A percentile compares a stretch with the other conserved stretches of the same genome.
Evolutionary conservation across 2,888 invertebrate species (phyloP).

Genomic region (Drosophila silvestris): DNA sequence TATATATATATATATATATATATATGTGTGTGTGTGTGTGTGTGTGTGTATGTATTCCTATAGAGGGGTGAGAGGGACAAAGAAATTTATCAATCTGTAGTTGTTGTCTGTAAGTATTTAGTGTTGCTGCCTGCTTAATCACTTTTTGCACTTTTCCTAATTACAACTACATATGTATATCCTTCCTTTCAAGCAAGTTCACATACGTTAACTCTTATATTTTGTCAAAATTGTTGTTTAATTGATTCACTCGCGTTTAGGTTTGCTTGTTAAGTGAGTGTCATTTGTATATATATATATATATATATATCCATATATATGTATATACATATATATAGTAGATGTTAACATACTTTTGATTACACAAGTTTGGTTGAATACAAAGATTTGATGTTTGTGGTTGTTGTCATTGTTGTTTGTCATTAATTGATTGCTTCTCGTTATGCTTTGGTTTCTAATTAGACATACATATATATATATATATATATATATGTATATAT

Average conservation of each 20-base stretch:
- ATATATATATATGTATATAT: background rate
- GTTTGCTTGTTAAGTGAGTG: background rate
- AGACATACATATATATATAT: no score
- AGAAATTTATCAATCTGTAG: background rate
- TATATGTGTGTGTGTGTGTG: background rate
- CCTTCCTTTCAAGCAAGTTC: background rate
- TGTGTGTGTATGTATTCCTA: background rate
- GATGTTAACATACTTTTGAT: constrained; percentile 38
- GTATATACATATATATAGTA: background rate
- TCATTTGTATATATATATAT: background rate
- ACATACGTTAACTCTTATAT: constrained; percentile 6
- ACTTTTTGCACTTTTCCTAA: constrained; percentile 43
- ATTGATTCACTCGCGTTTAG: constrained; percentile 44
- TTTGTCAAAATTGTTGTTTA: constrained; percentile 6
- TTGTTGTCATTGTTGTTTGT: constrained; percentile 26
- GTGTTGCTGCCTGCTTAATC: constrained; percentile 13
- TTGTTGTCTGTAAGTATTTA: background rate
- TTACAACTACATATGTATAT: constrained; percentile 36
- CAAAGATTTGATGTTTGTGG: constrained; percentile 26
- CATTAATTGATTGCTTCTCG: constrained; percentile 74
- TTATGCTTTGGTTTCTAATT: constrained; percentile 32
- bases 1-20: background rate
- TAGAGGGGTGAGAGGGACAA: background rate
- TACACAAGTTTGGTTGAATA: constrained; percentile 35
- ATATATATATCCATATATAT: no score